Evolutionary conservation across 2,888 invertebrate genomes (phyloP).

Genomic region (Tupiocoris notatus): DNA sequence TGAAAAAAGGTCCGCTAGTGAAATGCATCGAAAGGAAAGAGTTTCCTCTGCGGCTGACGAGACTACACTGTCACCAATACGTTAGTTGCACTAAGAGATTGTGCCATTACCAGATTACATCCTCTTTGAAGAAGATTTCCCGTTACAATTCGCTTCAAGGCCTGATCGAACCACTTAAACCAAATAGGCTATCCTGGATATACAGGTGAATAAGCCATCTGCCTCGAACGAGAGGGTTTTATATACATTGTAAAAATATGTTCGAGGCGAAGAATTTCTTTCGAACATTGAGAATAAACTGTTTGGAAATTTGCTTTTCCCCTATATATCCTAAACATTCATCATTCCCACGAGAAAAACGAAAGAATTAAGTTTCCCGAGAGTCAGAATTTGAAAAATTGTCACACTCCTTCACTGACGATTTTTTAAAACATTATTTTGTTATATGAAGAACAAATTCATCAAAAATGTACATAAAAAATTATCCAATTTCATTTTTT

Average conservation of each 20-base stretch:
- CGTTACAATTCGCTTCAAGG: neutral
- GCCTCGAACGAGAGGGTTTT: too few species aligned
- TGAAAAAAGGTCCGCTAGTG: neutral
- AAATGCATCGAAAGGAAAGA: neutral
- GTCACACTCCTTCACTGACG: too few species aligned
- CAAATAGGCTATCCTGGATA: neutral
- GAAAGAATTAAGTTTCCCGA: too few species aligned
- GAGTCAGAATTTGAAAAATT: too few species aligned
- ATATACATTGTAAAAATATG: too few species aligned
- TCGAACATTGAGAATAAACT: neutral
- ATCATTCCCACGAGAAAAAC: neutral
- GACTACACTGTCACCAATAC: conserved; percentile 20
- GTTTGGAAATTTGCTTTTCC: neutral
- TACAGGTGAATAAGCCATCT: neutral
- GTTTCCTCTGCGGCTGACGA: conserved; percentile 2
- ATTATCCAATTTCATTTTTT: too few species aligned
- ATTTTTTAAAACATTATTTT: too few species aligned
- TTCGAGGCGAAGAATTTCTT: neutral
- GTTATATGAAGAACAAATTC: too few species aligned
- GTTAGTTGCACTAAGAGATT: conserved; percentile 26
- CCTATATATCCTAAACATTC: neutral
- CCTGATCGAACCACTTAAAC: conserved; percentile 12
- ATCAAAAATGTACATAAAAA: too few species aligned
- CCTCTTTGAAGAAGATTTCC: neutral
- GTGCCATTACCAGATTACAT: conserved; percentile 25